phyloP scores from a whole-genome alignment of 2,888 invertebrate species.

The Torymus aiolomorphi region DNA sequence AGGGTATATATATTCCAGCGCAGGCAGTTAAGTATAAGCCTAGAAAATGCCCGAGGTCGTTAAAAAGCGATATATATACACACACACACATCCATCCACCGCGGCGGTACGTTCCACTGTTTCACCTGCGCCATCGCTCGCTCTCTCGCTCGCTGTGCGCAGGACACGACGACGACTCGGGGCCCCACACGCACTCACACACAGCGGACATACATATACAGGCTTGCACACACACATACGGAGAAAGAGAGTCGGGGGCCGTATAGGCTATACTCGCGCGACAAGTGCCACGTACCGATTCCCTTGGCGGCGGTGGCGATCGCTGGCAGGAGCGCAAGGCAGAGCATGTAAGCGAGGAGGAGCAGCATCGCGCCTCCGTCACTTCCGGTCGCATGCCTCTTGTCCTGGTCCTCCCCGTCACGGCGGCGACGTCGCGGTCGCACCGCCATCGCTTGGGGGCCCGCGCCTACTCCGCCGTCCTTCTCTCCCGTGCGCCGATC shows the following conservation, averaged over 20 bases:
- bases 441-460: constrained; percentile 50
- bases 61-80: no score
- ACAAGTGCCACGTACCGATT: constrained; percentile 57
- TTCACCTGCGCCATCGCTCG: no score
- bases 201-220: no score
- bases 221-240: no score
- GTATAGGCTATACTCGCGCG: not conserved
- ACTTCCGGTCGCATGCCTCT: constrained; percentile 15
- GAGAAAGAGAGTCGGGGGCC: not conserved
- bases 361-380: constrained; percentile 17
- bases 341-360: constrained; percentile 26
- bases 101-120: no score
- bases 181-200: no score
- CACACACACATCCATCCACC: no score
- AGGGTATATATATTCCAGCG: no score
- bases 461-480: constrained; percentile 50
- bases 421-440: constrained; percentile 51
- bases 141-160: no score
- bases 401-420: constrained; percentile 35
- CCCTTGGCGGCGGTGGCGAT: constrained; percentile 59
- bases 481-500: not conserved
- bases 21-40: no score
- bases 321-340: constrained; percentile 20
- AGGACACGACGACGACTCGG: no score
- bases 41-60: no score